Percentiles rank a stretch among this genome's conserved stretches.
phyloP scores from a whole-genome alignment of 2,797 vertebrate species.

The Babyrousa celebensis region DNA sequence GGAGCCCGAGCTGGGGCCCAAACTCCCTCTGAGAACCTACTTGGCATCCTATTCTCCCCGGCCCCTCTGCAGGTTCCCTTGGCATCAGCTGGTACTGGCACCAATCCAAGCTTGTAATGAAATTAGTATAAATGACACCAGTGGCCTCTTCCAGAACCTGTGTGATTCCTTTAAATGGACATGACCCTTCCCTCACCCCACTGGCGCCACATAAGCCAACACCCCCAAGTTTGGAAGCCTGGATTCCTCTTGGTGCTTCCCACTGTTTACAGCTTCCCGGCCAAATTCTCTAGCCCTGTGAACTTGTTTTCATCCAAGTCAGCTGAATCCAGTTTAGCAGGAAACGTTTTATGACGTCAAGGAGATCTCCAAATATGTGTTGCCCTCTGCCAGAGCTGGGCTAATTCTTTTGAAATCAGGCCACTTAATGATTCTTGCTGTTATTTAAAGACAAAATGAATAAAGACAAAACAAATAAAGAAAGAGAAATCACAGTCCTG shows the following conservation, averaged over 20 bases:
- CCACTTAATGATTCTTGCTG: constrained; percentile 13
- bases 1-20: neutral
- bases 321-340: constrained; percentile 63
- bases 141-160: neutral
- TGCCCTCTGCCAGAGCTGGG: constrained; percentile 29
- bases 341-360: constrained; percentile 56
- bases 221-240: neutral
- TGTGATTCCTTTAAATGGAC: neutral
- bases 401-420: constrained; percentile 64
- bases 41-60: no score
- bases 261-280: constrained; percentile 69
- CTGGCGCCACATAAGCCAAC: neutral
- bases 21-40: neutral
- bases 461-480: constrained; percentile 52
- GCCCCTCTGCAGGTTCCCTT: neutral
- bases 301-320: constrained; percentile 71
- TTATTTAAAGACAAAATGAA: constrained; percentile 61
- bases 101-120: neutral
- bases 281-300: constrained; percentile 61
- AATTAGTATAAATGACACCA: constrained; percentile 44
- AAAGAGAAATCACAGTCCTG: neutral
- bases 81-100: neutral
- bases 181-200: constrained; percentile 58
- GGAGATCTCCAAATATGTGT: neutral
- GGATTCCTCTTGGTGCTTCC: constrained; percentile 39